Conservation (phyloP, 2,797 vertebrate species). For the Enteromius fasciolatus region DNA sequence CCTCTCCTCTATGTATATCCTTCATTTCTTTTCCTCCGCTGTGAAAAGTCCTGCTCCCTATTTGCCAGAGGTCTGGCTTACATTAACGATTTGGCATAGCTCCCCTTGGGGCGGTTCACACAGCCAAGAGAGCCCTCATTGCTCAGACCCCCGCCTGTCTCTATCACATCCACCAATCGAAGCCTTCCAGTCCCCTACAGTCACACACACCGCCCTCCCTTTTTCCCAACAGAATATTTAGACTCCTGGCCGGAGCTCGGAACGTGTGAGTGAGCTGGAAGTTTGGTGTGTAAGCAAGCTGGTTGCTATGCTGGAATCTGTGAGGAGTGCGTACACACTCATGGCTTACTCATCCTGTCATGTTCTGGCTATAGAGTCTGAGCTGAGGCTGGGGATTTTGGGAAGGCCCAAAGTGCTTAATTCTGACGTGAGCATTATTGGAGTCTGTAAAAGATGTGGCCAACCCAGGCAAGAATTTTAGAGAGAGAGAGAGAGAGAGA, state of each 20-base stretch:
- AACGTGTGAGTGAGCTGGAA: conserved; percentile 68
- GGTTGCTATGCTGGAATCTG: conserved; percentile 70
- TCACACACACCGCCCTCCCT: conserved; percentile 34
- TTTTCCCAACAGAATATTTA: conserved; percentile 50
- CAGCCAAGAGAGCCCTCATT: conserved; percentile 72
- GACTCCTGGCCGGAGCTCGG: conserved; percentile 58
- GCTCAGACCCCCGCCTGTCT: conserved; percentile 63
- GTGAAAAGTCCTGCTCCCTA: conserved; percentile 63
- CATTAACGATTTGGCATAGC: conserved; percentile 72
- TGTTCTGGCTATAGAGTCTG: conserved; percentile 60
- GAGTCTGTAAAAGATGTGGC: conserved; percentile 38
- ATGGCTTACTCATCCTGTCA: conserved; percentile 63
- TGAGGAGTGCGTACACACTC: conserved; percentile 61
- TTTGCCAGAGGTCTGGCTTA: conserved; percentile 72
- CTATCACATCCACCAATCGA: conserved; percentile 59
- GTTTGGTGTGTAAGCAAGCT: conserved; percentile 52
- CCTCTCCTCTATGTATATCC: conserved; percentile 12
- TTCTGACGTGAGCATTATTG: conserved; percentile 57
- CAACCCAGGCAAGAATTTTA: conserved; percentile 54
- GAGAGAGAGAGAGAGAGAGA: background rate
- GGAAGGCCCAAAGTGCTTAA: conserved; percentile 56
- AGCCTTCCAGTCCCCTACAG: conserved; percentile 27
- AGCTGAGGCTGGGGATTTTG: conserved; percentile 47
- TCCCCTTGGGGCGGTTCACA: conserved; percentile 62
- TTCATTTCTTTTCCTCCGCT: conserved; percentile 48